Conservation (phyloP, 2,888 invertebrate species). For the Dynastes hyllus region DNA sequence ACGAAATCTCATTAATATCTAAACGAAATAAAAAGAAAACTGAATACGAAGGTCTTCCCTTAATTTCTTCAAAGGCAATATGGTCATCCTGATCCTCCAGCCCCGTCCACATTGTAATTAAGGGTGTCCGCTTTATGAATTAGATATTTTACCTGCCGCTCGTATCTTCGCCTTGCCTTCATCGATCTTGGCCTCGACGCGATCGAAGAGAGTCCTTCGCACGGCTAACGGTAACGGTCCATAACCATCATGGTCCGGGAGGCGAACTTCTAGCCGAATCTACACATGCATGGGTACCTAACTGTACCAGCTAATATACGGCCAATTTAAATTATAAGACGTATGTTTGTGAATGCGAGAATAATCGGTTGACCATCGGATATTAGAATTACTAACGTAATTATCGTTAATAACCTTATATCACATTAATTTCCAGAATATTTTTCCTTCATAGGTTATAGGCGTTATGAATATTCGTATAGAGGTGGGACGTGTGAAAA, state of each 20-base stretch:
- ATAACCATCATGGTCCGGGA: slow-evolving; percentile 6
- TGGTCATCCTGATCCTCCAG: not conserved
- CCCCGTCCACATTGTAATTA: slow-evolving; percentile 16
- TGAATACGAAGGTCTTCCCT: not conserved
- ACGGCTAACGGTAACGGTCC: slow-evolving; percentile 48
- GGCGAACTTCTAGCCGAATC: slow-evolving; percentile 9
- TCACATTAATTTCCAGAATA: slow-evolving; percentile 22
- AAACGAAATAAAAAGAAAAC: no score
- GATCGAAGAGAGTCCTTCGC: not conserved
- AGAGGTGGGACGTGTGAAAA: slow-evolving; percentile 3
- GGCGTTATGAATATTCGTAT: not conserved
- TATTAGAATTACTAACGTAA: slow-evolving; percentile 44
- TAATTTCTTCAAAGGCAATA: slow-evolving; percentile 3
- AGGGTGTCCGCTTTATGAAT: slow-evolving; percentile 43
- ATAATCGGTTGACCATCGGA: slow-evolving; percentile 24
- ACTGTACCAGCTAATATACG: slow-evolving; percentile 57
- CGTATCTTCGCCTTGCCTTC: not conserved
- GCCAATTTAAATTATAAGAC: slow-evolving; percentile 58
- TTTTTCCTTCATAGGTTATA: not conserved
- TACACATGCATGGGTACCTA: slow-evolving; percentile 44
- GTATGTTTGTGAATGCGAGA: slow-evolving; percentile 52
- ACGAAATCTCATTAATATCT: no score
- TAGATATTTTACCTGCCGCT: slow-evolving; percentile 44
- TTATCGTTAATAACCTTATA: slow-evolving; percentile 34
- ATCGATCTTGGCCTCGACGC: not conserved